Evolutionary conservation across 92 coral and sea anemone genomes (phyloP), one percentile per base, ranked within the genome.

Genomic region (Hydrozoanthus gracilis): DNA sequence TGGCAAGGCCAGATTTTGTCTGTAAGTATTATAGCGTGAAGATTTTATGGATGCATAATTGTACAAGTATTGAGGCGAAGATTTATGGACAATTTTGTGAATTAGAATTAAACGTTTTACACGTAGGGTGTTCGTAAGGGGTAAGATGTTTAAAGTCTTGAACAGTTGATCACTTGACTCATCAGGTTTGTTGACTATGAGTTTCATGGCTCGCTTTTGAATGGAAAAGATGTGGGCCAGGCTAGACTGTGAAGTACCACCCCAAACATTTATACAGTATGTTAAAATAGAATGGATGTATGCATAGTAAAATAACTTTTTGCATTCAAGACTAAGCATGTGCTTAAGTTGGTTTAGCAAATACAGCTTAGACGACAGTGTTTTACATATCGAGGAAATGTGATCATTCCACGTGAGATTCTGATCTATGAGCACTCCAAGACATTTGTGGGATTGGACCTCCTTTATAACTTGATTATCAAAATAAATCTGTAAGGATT

Each of bases 191-290:
- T 66, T 66, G 71, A 15, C 71, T 66, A 66, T 15, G 71, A 66
- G 71, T 66, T 66, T 66, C 35, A 66, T 66, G 71, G 71, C 71
- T 66, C 71, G 71, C 71, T 66, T 66, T 66, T 66, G 71, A 66
- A 66, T 66, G 71, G 71, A 66, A 4, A 66, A 66, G 35, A 66
- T 4, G 71, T 66, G 71, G 71, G 71, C 71, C 71, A 66, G 71
- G 71, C 71, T 83, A 83, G 73, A 55, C 54, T 83, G 87, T 47
- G 87, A 76, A 67, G 87, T 67, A 83, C 78, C 74, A 68, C 87
- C 87, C 87, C 87, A 83, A 68, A 83, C 87, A 83, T 67, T 68
- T 55, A 76, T 67, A 83, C 87, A 83, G 73, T 83, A 83, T 67
- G 71, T 76, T 76, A 83, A 67, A 71, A 67, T 54, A 67, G 87